Evolutionary conservation across 2,113 vertebrate genomes (phyloP).

Genomic region (Emydocephalus ijimae): DNA sequence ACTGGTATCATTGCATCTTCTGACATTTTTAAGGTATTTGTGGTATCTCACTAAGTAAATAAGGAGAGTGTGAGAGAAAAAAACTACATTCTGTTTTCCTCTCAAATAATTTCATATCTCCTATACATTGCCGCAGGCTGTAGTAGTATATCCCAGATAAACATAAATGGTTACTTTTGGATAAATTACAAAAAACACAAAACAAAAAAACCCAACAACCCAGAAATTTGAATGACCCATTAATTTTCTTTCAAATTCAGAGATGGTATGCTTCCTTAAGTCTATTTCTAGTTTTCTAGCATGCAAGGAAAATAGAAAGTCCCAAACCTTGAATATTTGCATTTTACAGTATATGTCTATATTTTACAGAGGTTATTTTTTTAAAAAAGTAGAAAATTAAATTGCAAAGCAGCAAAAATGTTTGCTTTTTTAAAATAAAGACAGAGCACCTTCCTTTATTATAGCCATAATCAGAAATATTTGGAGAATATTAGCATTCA

Average conservation of each 20-base stretch:
- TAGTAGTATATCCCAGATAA: background rate
- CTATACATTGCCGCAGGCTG: background rate
- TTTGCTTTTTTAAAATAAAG: background rate
- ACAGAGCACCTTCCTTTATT: background rate
- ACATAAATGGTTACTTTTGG: background rate
- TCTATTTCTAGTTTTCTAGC: slow-evolving; percentile 20
- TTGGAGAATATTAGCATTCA: background rate
- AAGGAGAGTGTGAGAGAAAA: background rate
- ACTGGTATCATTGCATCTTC: background rate
- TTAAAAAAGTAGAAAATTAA: background rate
- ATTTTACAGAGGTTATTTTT: background rate
- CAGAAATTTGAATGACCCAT: background rate
- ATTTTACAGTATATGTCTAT: background rate
- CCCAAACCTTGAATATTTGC: background rate
- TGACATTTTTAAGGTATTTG: background rate
- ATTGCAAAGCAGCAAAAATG: background rate
- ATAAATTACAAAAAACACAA: background rate
- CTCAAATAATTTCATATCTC: background rate
- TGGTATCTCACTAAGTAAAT: slow-evolving; percentile 7
- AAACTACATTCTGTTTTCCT: background rate
- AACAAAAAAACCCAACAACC: background rate
- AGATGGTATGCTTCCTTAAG: background rate
- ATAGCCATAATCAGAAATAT: background rate
- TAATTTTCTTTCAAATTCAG: background rate
- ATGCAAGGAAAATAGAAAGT: background rate